A percentile compares a stretch with the other conserved stretches of the same genome.
These are phyloP conservation scores for Neodontobutis hainanensis DNA, from an alignment of 2,113 vertebrate species.

Conservation along the genomic window DNA sequence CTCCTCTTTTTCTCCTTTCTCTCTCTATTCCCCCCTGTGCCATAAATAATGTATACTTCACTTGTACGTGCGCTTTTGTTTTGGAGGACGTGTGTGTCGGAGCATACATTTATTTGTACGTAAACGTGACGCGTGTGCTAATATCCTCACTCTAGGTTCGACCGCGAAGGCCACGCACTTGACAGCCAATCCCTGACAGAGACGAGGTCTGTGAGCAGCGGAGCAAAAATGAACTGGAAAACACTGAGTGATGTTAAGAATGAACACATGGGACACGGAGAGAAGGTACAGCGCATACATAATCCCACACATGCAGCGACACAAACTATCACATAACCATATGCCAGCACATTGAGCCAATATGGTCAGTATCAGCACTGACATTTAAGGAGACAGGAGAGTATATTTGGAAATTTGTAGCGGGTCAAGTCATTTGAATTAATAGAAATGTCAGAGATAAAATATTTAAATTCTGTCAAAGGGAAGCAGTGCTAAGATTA, in stretches of 20 bases:
- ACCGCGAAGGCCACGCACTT: conserved; percentile 81
- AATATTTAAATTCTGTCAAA: neutral
- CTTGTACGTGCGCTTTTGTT: conserved; percentile 2
- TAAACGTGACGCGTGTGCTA: conserved; percentile 13
- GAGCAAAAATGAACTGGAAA: conserved; percentile 84
- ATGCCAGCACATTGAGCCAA: neutral
- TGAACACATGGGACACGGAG: conserved; percentile 86
- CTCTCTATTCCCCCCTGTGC: neutral
- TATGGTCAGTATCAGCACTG: neutral
- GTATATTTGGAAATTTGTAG: neutral
- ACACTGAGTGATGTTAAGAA: conserved; percentile 83
- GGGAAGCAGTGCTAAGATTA: neutral
- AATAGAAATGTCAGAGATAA: neutral
- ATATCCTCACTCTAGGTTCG: conserved; percentile 79
- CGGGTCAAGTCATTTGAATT: neutral
- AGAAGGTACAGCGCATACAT: conserved; percentile 80
- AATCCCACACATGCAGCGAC: neutral
- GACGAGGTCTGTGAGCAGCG: conserved; percentile 51
- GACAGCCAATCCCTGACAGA: conserved; percentile 85
- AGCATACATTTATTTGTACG: neutral
- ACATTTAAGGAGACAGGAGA: neutral
- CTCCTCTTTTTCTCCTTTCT: too few species aligned
- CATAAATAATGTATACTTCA: conserved; percentile 24
- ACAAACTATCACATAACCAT: neutral
- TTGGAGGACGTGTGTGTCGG: neutral